phyloP scores from a whole-genome alignment of 2,113 vertebrate species.

The Proteles cristata region DNA sequence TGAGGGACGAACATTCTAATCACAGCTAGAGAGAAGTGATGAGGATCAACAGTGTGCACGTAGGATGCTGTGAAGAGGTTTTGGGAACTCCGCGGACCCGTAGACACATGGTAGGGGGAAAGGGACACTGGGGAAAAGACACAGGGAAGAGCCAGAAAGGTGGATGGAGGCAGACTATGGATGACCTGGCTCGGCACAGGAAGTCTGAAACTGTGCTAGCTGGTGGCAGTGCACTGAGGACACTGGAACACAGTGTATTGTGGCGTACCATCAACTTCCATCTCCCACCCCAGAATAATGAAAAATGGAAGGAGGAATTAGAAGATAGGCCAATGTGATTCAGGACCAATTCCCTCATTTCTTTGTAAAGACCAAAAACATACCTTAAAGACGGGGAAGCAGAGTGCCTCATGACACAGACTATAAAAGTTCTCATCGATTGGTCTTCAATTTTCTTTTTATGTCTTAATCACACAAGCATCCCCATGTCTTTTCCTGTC shows the following conservation, averaged over 20 bases:
- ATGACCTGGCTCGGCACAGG: not conserved
- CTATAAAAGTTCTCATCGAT: not conserved
- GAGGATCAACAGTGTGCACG: not conserved
- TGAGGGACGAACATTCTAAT: not conserved
- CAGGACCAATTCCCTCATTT: not conserved
- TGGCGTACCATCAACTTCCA: not conserved
- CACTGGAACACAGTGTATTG: not conserved
- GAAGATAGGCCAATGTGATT: not conserved
- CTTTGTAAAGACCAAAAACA: not conserved
- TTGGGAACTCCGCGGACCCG: not conserved
- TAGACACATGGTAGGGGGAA: too few relatives aligned
- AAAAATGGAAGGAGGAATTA: not conserved
- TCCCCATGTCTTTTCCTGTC: not conserved
- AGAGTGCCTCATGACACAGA: not conserved
- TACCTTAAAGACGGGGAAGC: not conserved
- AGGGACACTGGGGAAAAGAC: not conserved
- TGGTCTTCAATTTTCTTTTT: not conserved
- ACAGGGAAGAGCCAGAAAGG: not conserved
- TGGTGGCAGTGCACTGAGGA: not conserved
- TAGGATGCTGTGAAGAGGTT: not conserved
- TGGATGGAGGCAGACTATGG: not conserved
- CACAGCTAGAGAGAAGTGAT: not conserved
- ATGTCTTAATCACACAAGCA: not conserved
- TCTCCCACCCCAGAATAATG: not conserved
- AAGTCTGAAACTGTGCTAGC: not conserved